Base-by-base conservation (phyloP, 2,113 vertebrate species). In the Boleophthalmus pectinirostris region DNA sequence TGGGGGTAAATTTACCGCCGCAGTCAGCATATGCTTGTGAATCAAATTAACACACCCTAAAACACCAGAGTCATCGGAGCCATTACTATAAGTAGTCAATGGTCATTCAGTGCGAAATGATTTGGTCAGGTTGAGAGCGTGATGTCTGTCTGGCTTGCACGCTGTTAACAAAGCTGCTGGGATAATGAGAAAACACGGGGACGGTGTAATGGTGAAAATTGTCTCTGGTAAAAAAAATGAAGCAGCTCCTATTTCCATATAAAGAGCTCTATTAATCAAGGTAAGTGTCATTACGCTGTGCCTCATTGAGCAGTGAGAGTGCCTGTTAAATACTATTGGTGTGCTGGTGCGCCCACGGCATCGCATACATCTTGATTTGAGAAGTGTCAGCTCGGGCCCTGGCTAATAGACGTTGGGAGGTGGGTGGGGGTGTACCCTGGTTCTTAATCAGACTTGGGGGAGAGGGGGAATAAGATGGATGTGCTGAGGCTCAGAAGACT, bases 191-290 rank as follows among this genome's bases (percentile, higher is more conserved):
- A 43, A 43, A 74, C 74, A 82, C 64, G 51, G 68, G 65, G 61
- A 61, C 65, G 61, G 64, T 91, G 94, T 92, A 92, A 93, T 91
- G 91, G 75, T 86, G 84, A 93, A 90, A 88, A 79, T 90, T 94
- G 94, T 94, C 93, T 92, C 90, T 83, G 1, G 47, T 88, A 72
- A 70, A 67, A 78, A 81, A 67, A 78, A 81, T 71, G 75, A 84
- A 74, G 93, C 95, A 91, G 93, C 91, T 93, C 93, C 94, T 96
- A 97, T 98, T 97, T 98, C 95, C 96, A 98, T 98, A 97, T 93
- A 96, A 95, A 96, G 95, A 94, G 95, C 95, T 96, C 96, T 96
- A 93, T 98, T 96, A 97, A 97, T 98, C 96, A 97, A 96, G 94
- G 94, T 96, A 95, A 86, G 94, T 96, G 96, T 96, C 96, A 96